Evolutionary conservation across 2,888 invertebrate species (phyloP).

Genomic region (Andrena praecox): DNA sequence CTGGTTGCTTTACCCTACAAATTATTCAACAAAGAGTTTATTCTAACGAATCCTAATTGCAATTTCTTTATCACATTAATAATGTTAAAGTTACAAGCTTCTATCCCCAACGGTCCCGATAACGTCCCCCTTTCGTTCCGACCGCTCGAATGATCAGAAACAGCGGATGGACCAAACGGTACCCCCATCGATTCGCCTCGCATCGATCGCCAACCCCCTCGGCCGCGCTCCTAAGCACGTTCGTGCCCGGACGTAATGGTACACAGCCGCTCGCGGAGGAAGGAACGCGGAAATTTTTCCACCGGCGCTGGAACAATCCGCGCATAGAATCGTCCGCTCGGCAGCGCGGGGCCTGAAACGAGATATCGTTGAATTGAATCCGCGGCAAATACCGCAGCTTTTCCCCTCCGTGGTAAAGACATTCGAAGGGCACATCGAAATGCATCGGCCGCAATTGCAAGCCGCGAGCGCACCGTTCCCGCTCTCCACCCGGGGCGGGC

Average conservation of each 20-base stretch:
- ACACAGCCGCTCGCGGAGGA: not conserved
- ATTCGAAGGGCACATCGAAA: constrained; percentile 56
- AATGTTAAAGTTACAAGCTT: too few species aligned
- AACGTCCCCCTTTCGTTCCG: too few species aligned
- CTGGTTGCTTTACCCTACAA: too few species aligned
- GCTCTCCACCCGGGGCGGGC: constrained; percentile 8
- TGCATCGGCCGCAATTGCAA: constrained; percentile 60
- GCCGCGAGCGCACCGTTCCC: constrained; percentile 44
- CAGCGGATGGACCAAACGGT: too few species aligned
- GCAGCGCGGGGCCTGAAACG: constrained; percentile 38
- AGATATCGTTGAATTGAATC: constrained; percentile 60
- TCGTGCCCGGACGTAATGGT: not conserved
- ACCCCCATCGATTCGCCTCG: too few species aligned
- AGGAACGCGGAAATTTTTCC: constrained; percentile 33
- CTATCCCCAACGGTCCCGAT: too few species aligned
- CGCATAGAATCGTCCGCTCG: not conserved
- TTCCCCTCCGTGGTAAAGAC: constrained; percentile 54
- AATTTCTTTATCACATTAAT: too few species aligned
- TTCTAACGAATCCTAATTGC: too few species aligned
- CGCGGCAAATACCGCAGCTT: constrained; percentile 52
- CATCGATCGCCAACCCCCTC: too few species aligned
- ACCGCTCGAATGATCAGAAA: too few species aligned
- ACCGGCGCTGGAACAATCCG: constrained; percentile 26
- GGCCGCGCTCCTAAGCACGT: too few species aligned
- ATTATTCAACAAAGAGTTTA: too few species aligned